These are phyloP conservation scores for Pachydiplax longipennis DNA, from an alignment of 2,888 invertebrate species.

Conservation along the genomic window DNA sequence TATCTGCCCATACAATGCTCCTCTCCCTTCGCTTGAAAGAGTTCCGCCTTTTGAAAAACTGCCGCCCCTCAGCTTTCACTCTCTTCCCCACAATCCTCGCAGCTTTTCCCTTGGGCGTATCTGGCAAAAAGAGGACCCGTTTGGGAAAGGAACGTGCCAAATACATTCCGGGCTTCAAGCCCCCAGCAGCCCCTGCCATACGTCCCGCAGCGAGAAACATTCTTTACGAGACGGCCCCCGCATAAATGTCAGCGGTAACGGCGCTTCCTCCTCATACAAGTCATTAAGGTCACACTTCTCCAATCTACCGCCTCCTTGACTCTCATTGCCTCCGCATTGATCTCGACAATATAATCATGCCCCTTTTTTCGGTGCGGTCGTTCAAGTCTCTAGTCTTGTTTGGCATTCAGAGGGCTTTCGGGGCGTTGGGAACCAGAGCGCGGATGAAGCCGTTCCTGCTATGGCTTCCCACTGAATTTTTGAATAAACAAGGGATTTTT, in stretches of 20 bases:
- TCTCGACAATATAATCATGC: conserved; percentile 4
- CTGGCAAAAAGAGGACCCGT: no score
- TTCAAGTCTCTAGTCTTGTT: conserved; percentile 6
- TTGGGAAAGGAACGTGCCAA: conserved; percentile 2
- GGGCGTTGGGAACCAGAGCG: no score
- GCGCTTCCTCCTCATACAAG: conserved; percentile 18
- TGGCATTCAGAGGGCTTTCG: background rate
- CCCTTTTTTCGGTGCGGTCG: background rate
- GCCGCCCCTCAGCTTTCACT: background rate
- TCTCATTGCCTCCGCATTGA: background rate
- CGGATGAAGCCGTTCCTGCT: background rate
- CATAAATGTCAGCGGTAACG: conserved; percentile 29
- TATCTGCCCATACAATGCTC: no score
- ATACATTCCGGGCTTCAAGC: background rate
- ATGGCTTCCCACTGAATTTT: background rate
- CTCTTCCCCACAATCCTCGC: background rate
- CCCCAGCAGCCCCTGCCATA: background rate
- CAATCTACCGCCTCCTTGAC: conserved; percentile 15
- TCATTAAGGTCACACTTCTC: conserved; percentile 21
- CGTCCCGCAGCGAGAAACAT: conserved; percentile 11
- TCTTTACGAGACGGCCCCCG: conserved; percentile 36
- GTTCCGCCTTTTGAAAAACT: conserved; percentile 15
- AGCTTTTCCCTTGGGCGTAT: background rate
- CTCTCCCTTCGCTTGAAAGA: no score
- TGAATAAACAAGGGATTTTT: background rate